Conservation (phyloP, 2,113 vertebrate species). For the Sinocyclocheilus maitianheensis region DNA sequence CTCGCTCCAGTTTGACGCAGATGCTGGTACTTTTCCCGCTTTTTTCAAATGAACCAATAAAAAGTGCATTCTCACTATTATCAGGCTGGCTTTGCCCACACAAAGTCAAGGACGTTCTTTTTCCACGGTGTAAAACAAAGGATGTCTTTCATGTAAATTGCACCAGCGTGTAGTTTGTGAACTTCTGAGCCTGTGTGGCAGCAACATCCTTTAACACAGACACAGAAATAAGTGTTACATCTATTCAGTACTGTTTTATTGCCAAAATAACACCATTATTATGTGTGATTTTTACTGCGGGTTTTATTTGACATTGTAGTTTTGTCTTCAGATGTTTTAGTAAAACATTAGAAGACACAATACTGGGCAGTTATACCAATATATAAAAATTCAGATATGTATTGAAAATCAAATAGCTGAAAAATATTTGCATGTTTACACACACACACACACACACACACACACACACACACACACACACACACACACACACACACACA, state of each 20-base stretch:
- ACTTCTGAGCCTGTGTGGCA: not conserved
- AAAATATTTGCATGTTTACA: no score
- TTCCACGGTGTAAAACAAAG: conserved; percentile 45
- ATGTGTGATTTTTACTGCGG: not conserved
- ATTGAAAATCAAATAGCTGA: no score
- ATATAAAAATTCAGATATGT: no score
- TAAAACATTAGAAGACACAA: not conserved
- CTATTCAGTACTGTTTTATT: not conserved
- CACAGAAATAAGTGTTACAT: not conserved
- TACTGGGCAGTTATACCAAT: not conserved
- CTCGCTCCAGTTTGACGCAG: conserved; percentile 17
- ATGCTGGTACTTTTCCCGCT: not conserved
- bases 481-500: no score
- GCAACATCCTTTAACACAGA: not conserved
- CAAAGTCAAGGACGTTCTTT: conserved; percentile 48
- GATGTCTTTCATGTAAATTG: conserved; percentile 30
- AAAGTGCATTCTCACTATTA: not conserved
- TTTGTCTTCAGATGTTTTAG: not conserved
- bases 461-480: no score
- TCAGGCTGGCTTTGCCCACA: not conserved
- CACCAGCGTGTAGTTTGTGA: not conserved
- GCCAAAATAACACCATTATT: not conserved
- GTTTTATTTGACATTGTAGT: not conserved
- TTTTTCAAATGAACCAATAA: conserved; percentile 26
- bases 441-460: no score